These are phyloP conservation scores for Sphaerophoria taeniata DNA, from an alignment of 2,888 invertebrate genomes.

Conservation along the genomic window DNA sequence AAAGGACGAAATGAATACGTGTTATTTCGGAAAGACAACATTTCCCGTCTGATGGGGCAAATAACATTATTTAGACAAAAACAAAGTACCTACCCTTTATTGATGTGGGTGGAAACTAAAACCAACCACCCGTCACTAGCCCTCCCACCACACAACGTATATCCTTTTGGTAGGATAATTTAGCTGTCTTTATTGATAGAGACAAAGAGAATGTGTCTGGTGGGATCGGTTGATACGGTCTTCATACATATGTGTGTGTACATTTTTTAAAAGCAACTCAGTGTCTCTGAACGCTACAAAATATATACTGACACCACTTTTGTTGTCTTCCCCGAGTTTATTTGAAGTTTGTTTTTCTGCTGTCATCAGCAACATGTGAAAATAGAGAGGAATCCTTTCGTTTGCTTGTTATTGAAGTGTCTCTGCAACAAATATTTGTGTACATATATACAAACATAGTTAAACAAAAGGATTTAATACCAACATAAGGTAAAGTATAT, in stretches of 20 bases:
- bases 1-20: conserved; percentile 42
- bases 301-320: conserved; percentile 29
- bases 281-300: conserved; percentile 40
- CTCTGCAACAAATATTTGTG: no score
- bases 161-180: conserved; percentile 64
- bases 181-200: conserved; percentile 71
- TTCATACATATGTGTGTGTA: not conserved
- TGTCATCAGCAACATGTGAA: conserved; percentile 68
- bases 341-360: conserved; percentile 59
- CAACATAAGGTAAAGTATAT: not conserved
- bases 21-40: conserved; percentile 43
- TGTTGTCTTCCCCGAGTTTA: conserved; percentile 55
- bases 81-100: no score
- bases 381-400: conserved; percentile 5
- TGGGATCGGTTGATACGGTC: not conserved
- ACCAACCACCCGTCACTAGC: conserved; percentile 1
- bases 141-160: not conserved
- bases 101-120: not conserved
- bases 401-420: no score
- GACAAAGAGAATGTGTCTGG: conserved; percentile 38
- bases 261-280: conserved; percentile 32
- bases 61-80: no score
- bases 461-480: conserved; percentile 36
- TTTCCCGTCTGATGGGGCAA: conserved; percentile 7
- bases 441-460: conserved; percentile 13